These are phyloP conservation scores for Spheniscus mendiculus DNA, from an alignment of 2,113 vertebrate genomes.

Conservation along the genomic window DNA sequence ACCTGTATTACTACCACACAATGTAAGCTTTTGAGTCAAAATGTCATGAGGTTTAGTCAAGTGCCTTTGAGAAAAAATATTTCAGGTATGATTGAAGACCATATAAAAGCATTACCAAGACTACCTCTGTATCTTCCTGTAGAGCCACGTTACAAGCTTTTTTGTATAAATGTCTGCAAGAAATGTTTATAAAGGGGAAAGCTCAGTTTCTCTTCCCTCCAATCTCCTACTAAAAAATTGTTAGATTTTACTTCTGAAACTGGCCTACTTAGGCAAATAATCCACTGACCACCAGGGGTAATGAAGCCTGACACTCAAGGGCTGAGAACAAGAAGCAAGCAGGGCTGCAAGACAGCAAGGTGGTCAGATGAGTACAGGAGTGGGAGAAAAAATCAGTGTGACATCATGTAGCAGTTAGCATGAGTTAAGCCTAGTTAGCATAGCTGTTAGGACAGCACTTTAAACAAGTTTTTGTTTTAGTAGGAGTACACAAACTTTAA, in stretches of 20 bases:
- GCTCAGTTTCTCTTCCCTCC: not conserved
- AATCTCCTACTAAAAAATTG: not conserved
- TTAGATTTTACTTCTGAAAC: not conserved
- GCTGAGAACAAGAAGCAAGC: not conserved
- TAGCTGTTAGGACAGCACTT: not conserved
- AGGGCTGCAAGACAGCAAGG: not conserved
- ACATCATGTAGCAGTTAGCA: not conserved
- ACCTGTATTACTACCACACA: not conserved
- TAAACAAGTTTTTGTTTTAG: not conserved
- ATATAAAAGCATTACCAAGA: not conserved
- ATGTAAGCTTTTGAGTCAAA: conserved; percentile 15
- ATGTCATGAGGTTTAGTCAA: not conserved
- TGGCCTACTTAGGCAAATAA: not conserved
- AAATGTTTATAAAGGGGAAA: not conserved
- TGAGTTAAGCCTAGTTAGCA: not conserved
- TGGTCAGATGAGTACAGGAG: not conserved
- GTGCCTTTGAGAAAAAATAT: not conserved
- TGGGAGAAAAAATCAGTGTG: not conserved
- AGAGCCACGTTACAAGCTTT: not conserved
- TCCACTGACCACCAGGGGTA: not conserved
- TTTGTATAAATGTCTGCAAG: not conserved
- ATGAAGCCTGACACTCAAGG: not conserved
- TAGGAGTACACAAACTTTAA: not conserved
- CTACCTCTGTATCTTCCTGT: not conserved
- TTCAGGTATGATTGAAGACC: not conserved